A percentile compares a stretch with the other conserved stretches of the same genome.
phyloP scores from a whole-genome alignment of 2,888 invertebrate species.

The Monopis laevigella region DNA sequence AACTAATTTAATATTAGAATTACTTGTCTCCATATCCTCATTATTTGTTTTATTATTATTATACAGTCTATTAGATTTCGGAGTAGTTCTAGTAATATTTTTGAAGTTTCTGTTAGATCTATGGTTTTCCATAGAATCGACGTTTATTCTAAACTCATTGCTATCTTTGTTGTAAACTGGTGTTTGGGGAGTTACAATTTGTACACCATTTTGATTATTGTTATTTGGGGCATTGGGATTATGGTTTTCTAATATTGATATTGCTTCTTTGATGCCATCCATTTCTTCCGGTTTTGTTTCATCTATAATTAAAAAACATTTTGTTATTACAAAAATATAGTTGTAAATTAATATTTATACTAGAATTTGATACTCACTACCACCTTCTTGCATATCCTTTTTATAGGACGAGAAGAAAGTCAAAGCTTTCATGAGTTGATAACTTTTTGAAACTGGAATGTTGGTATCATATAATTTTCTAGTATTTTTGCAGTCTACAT shows the following conservation, averaged over 20 bases:
- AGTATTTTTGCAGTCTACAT: constrained; percentile 88
- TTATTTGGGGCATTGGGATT: constrained; percentile 25
- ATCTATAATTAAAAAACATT: constrained; percentile 27
- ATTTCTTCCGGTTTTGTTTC: constrained; percentile 43
- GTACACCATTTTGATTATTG: constrained; percentile 25
- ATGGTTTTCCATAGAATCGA: constrained; percentile 18
- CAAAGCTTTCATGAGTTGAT: constrained; percentile 89
- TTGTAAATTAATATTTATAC: background rate
- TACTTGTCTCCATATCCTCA: constrained; percentile 18
- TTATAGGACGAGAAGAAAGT: constrained; percentile 89
- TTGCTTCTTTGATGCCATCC: constrained; percentile 52
- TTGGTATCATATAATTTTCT: constrained; percentile 86
- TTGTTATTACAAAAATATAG: background rate
- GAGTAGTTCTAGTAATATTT: constrained; percentile 24
- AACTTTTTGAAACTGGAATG: constrained; percentile 90
- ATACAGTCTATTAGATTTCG: constrained; percentile 18
- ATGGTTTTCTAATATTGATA: constrained; percentile 50
- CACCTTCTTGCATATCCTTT: constrained; percentile 65
- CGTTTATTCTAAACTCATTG: background rate
- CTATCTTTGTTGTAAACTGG: background rate
- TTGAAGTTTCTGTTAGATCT: constrained; percentile 41
- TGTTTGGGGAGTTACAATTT: constrained; percentile 44
- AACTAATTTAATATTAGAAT: constrained; percentile 31
- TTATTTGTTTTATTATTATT: constrained; percentile 22
- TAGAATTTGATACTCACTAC: constrained; percentile 13